Evolutionary conservation across 2,888 invertebrate genomes (phyloP).

Genomic region (Molorchus minor): DNA sequence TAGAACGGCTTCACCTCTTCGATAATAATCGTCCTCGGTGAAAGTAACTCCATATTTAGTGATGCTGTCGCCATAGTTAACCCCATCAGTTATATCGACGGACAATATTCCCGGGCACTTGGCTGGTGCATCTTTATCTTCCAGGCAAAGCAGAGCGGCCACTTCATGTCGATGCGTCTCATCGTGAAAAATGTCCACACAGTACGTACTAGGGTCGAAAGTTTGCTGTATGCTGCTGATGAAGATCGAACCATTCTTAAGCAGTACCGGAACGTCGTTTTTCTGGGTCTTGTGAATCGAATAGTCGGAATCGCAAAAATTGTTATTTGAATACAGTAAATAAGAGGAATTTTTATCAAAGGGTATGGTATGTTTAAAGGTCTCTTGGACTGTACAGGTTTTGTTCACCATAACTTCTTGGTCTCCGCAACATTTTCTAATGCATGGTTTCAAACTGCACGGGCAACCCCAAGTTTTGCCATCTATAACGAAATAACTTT

Average conservation of each 20-base stretch:
- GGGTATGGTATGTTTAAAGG: background rate
- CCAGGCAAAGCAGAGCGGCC: conserved; percentile 3
- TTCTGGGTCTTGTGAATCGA: conserved; percentile 6
- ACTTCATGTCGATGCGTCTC: conserved; percentile 5
- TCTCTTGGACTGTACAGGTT: conserved; percentile 8
- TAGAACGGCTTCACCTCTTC: background rate
- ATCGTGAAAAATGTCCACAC: conserved; percentile 9
- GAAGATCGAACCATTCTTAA: conserved; percentile 1
- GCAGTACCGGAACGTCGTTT: background rate
- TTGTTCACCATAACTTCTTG: conserved; percentile 18
- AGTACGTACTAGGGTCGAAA: conserved; percentile 8
- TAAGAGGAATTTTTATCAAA: background rate
- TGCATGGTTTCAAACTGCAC: conserved; percentile 5
- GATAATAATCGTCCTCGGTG: background rate
- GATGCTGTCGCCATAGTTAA: background rate
- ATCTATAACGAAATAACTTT: background rate
- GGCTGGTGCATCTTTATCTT: background rate
- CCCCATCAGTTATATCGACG: conserved; percentile 1
- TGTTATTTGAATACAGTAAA: background rate
- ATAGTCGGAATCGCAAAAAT: background rate
- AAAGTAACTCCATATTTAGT: conserved; percentile 5
- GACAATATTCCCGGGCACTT: background rate
- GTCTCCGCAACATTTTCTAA: conserved; percentile 29
- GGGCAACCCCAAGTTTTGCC: conserved; percentile 11
- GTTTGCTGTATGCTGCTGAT: conserved; percentile 1